Percentiles rank a stretch among this genome's conserved stretches.
These are phyloP conservation scores for Pantherophis alleghaniensis DNA, from an alignment of 2,797 vertebrate genomes.

Conservation along the genomic window DNA sequence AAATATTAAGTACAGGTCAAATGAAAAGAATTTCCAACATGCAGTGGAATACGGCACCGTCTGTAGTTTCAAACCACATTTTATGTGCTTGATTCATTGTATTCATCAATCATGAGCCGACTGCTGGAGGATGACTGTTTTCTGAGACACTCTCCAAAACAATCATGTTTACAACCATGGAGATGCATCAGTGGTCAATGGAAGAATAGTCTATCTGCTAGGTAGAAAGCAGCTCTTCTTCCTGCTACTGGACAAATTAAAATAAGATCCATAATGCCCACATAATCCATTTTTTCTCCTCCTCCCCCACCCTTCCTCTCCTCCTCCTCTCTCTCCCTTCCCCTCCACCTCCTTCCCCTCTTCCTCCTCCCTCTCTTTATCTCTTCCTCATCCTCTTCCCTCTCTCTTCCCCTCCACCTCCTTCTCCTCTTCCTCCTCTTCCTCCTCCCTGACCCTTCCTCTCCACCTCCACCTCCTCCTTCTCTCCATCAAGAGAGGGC, in stretches of 20 bases:
- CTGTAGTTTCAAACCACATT: background rate
- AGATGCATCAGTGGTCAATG: background rate
- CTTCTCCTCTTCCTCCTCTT: background rate
- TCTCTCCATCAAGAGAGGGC: background rate
- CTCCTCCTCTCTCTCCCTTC: background rate
- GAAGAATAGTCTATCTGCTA: background rate
- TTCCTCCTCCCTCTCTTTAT: background rate
- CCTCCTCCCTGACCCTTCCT: background rate
- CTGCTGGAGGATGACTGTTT: background rate
- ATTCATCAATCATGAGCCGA: background rate
- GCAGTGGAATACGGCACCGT: background rate
- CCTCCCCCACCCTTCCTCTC: fast-evolving
- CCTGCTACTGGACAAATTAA: background rate
- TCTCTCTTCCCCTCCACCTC: background rate
- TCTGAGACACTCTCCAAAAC: background rate
- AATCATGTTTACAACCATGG: background rate
- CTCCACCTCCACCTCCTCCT: background rate
- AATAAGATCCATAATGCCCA: background rate
- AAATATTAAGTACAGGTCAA: background rate
- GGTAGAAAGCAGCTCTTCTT: background rate
- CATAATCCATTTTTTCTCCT: background rate
- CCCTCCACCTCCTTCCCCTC: background rate
- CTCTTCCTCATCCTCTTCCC: background rate
- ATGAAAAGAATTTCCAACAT: background rate
- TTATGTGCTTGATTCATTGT: background rate